These are phyloP conservation scores for Psephotus haematonotus DNA, from an alignment of 2,113 vertebrate species.

Conservation along the genomic window DNA sequence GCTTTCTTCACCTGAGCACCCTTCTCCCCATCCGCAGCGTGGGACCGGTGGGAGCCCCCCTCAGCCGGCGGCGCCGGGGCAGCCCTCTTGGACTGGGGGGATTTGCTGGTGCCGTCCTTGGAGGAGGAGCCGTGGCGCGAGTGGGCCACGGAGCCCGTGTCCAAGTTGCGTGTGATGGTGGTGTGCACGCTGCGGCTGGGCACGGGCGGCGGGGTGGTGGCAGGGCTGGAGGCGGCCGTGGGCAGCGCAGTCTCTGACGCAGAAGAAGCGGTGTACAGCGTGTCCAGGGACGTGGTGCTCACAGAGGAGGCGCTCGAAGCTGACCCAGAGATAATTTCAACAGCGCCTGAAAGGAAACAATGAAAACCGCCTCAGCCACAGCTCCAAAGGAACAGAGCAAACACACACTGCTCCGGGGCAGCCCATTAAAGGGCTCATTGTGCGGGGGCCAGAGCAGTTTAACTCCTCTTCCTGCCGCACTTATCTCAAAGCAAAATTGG, in stretches of 20 bases:
- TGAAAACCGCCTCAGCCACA: conserved; percentile 61
- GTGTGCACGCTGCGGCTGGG: conserved; percentile 84
- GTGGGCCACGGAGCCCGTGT: neutral
- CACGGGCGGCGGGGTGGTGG: conserved; percentile 90
- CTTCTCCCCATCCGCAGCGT: conserved; percentile 28
- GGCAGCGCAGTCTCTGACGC: conserved; percentile 80
- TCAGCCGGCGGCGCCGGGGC: conserved; percentile 33
- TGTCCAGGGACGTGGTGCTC: conserved; percentile 88
- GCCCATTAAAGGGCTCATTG: conserved; percentile 60
- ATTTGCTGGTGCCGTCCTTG: conserved; percentile 53
- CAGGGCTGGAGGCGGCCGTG: conserved; percentile 75
- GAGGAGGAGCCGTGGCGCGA: conserved; percentile 29
- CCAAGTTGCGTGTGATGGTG: conserved; percentile 52
- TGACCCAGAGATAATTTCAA: conserved; percentile 72
- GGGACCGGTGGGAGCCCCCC: conserved; percentile 1
- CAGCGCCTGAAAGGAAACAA: conserved; percentile 64
- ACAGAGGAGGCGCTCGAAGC: conserved; percentile 77
- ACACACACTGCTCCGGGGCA: neutral
- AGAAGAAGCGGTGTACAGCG: conserved; percentile 82
- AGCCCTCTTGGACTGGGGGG: conserved; percentile 54
- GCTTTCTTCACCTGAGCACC: conserved; percentile 53
- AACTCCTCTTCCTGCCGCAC: conserved; percentile 62
- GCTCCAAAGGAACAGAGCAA: conserved; percentile 46
- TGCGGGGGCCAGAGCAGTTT: conserved; percentile 53
- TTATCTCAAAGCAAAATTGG: conserved; percentile 65